Percentiles rank a stretch among this genome's conserved stretches.
phyloP scores from a whole-genome alignment of 2,113 vertebrate species.

The Globicephala melas region DNA sequence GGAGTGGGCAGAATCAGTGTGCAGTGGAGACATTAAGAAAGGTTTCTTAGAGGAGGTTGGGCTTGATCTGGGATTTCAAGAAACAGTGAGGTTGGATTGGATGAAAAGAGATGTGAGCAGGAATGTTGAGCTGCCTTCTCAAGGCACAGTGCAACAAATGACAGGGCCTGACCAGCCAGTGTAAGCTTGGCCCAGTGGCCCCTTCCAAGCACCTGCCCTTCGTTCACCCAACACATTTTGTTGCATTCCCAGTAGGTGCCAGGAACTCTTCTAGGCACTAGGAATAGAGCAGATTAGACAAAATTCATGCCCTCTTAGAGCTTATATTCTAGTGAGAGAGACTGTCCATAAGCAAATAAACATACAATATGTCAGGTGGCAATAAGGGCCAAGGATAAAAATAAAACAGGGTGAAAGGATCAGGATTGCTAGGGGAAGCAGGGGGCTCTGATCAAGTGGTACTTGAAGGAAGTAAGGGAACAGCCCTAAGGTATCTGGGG shows the following conservation, averaged over 20 bases:
- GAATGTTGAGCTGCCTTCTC: not conserved
- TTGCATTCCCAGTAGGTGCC: not conserved
- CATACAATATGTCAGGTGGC: not conserved
- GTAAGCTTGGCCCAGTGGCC: not conserved
- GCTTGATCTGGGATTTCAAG: not conserved
- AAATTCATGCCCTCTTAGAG: not conserved
- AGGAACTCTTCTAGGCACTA: not conserved
- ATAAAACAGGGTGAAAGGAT: not conserved
- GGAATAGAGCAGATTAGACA: not conserved
- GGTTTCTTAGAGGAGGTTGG: not conserved
- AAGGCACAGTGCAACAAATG: not conserved
- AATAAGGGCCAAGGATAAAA: not conserved
- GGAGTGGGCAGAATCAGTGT: not conserved
- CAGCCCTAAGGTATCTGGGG: not conserved
- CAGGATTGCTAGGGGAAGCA: not conserved
- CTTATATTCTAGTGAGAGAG: not conserved
- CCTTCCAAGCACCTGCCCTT: not conserved
- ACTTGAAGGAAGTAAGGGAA: not conserved
- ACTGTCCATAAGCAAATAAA: not conserved
- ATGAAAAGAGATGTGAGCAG: not conserved
- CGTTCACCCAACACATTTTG: rapidly evolving
- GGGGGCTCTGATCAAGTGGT: not conserved
- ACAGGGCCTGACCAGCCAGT: not conserved
- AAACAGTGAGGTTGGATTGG: not conserved
- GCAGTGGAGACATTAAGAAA: not conserved